These are phyloP conservation scores for Pygmarrhopalites habei DNA, from an alignment of 1,140 invertebrate genomes.

Conservation along the genomic window DNA sequence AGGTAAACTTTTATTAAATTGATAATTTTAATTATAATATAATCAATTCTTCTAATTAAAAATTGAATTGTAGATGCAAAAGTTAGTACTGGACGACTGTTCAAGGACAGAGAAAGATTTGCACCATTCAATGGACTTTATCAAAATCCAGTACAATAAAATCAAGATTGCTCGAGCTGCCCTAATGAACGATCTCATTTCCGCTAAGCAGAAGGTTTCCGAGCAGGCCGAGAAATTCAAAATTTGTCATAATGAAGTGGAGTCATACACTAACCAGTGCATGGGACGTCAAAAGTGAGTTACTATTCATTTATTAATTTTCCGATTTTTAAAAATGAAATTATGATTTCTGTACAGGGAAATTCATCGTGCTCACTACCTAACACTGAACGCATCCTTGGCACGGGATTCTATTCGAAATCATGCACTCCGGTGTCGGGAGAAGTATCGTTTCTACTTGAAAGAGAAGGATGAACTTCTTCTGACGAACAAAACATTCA, in stretches of 20 bases:
- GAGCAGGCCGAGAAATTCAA: slow-evolving; percentile 25
- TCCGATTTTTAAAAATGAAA: background rate
- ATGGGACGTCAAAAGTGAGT: slow-evolving; percentile 7
- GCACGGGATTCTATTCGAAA: slow-evolving; percentile 28
- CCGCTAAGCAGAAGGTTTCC: slow-evolving; percentile 12
- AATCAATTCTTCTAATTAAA: too few relatives aligned
- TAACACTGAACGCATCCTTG: slow-evolving; percentile 26
- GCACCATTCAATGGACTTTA: slow-evolving; percentile 1
- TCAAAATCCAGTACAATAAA: slow-evolving; percentile 17
- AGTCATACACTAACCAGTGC: slow-evolving; percentile 19
- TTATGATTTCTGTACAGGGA: slow-evolving; percentile 3
- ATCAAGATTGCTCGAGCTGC: slow-evolving; percentile 22
- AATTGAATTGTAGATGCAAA: slow-evolving; percentile 17
- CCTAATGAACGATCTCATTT: slow-evolving; percentile 16
- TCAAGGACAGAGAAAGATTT: slow-evolving; percentile 16
- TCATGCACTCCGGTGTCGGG: slow-evolving; percentile 21
- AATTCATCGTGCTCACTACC: slow-evolving; percentile 25
- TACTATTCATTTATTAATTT: background rate
- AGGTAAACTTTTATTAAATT: too few relatives aligned
- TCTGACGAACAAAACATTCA: slow-evolving; percentile 20
- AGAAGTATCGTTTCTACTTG: slow-evolving; percentile 21
- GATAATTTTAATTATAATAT: too few relatives aligned
- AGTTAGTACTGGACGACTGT: slow-evolving; percentile 19
- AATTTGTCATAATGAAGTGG: slow-evolving; percentile 24
- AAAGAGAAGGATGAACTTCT: slow-evolving; percentile 24